A percentile compares a stretch with the other conserved stretches of the same genome.
These are phyloP conservation scores for Rhyzopertha dominica DNA, from an alignment of 1,140 invertebrate species.

Conservation along the genomic window DNA sequence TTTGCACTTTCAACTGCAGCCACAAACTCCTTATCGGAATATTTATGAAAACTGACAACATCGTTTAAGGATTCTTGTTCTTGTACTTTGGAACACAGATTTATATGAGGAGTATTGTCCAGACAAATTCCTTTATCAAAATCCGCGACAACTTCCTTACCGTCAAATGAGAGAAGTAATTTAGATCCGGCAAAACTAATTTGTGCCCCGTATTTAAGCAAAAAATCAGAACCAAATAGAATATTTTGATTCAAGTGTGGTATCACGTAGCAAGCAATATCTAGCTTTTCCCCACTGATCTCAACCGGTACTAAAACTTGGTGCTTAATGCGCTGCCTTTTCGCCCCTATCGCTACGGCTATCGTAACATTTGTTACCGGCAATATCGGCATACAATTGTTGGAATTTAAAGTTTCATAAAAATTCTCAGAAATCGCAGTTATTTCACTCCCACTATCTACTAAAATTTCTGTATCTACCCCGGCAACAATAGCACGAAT, in stretches of 20 bases:
- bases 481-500: neutral
- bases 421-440: conserved; percentile 2
- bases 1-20: no score
- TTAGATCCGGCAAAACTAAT: neutral
- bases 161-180: neutral
- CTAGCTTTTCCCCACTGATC: neutral
- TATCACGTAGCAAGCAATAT: neutral
- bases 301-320: conserved; percentile 3
- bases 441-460: conserved; percentile 2
- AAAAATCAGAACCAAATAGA: neutral
- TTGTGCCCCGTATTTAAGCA: neutral
- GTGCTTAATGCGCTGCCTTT: no score
- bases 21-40: neutral
- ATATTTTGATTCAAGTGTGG: conserved; percentile 1
- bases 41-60: no score
- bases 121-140: neutral
- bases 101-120: no score
- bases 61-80: no score
- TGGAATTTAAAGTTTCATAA: no score
- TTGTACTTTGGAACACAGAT: no score
- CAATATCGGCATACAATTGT: no score
- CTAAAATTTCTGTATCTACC: conserved; percentile 1
- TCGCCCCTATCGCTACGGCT: no score
- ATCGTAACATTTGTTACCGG: no score
- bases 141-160: neutral